phyloP scores from a whole-genome alignment of 2,888 invertebrate genomes.

The Leucophenga maculata region DNA sequence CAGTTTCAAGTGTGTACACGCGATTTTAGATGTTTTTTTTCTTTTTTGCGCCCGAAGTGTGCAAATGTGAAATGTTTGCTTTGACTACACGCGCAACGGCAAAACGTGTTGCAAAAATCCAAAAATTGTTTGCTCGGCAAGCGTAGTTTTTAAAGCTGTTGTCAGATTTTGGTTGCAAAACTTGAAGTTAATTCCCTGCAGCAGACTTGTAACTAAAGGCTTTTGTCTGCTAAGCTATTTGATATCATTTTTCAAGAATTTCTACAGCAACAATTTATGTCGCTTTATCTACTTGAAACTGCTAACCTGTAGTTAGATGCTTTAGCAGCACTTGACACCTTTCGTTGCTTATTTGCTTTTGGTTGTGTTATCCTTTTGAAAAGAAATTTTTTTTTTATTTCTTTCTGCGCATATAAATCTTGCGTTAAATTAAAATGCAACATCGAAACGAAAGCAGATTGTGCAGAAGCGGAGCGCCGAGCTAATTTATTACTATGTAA shows the following conservation, averaged over 20 bases:
- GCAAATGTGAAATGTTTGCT: too few species aligned
- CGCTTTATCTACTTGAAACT: background rate
- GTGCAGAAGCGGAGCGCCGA: too few species aligned
- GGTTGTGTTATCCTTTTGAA: background rate
- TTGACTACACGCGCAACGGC: too few species aligned
- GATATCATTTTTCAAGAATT: background rate
- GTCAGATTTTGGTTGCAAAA: background rate
- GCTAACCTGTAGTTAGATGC: constrained; percentile 4
- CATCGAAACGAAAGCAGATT: too few species aligned
- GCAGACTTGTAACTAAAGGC: constrained; percentile 1
- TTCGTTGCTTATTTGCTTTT: constrained; percentile 1
- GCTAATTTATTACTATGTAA: too few species aligned
- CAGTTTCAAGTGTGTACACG: too few species aligned
- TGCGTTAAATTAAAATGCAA: constrained; percentile 13
- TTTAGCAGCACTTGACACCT: constrained; percentile 10
- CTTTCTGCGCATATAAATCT: background rate
- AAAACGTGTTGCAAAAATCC: too few species aligned
- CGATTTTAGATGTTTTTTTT: background rate
- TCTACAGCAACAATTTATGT: background rate
- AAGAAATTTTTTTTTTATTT: too few species aligned
- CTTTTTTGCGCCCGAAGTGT: background rate
- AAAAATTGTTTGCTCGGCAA: background rate
- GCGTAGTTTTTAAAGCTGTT: background rate
- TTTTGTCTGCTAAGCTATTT: background rate
- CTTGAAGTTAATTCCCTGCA: constrained; percentile 1